Evolutionary conservation across 2,797 vertebrate species (phyloP), one percentile per base, ranked within the genome.

Genomic region (Cynodonichthys magdalenae): DNA sequence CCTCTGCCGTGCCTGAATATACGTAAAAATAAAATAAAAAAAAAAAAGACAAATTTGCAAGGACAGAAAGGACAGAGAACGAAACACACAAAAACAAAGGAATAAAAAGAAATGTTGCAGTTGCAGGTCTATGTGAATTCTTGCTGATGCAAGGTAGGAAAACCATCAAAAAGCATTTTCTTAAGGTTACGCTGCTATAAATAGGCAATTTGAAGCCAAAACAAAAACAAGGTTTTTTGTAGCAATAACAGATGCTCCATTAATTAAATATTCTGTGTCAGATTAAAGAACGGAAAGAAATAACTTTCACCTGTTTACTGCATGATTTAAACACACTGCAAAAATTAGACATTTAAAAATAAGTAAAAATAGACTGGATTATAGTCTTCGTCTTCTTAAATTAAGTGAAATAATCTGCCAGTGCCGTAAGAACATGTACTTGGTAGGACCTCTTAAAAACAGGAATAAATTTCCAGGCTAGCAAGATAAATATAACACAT

Each of bases 1-100:
- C 97, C 62, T 97, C 94, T 49, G 89, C 90, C 0, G 96, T 97
- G 31, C 96, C 80, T 87, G 61, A 18, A 34, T 17, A 15, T 52
- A 66, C 52, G 45, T 11, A 1, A 46, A 46, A 46, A 46, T 0
- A 18, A 18, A 45, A n/a, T 7, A 5, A 19, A 3, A 27, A 27
- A 70, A 6, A 58, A 2, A 71, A 5, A 61, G 39, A 61, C 17
- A 53, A 9, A 42, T 6, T 29, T 15, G 46, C 46, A 69, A 66
- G 52, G 62, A 69, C 47, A 46, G 61, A 76, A 74, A 65, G 58
- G 63, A 70, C 45, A 53, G 50, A 50, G 57, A 56, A 46, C 15
- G 24, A 64, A 47, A 29, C 4, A 34, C 29, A 46, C 39, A 39
- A 55, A 69, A 56, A 63, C 59, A 58, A 28, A 18, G 49, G n/a